Percentiles rank a stretch among this genome's conserved stretches.
These are phyloP conservation scores for Lasaia peninsularis DNA, from an alignment of 1,140 invertebrate species.

Conservation along the genomic window DNA sequence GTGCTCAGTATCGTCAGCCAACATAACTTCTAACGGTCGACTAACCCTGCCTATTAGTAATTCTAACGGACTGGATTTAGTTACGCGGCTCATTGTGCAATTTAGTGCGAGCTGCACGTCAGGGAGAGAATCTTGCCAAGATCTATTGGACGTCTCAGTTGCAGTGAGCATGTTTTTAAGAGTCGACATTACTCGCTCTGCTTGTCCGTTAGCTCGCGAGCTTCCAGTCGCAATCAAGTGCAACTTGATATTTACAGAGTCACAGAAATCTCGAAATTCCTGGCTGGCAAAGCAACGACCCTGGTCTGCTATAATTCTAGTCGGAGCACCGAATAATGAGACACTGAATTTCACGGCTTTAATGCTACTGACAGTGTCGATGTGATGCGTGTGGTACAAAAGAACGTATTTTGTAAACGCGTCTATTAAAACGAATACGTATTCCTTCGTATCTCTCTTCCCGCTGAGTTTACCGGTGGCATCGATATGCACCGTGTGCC, in stretches of 20 bases:
- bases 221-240: slow-evolving; percentile 35
- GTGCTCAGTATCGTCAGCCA: slow-evolving; percentile 14
- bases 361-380: slow-evolving; percentile 15
- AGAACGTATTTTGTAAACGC: no score
- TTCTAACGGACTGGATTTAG: slow-evolving; percentile 38
- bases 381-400: slow-evolving; percentile 17
- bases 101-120: slow-evolving; percentile 49
- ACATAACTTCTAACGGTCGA: slow-evolving; percentile 35
- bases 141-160: not conserved
- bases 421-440: slow-evolving; percentile 23
- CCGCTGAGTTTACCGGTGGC: slow-evolving; percentile 23
- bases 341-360: slow-evolving; percentile 13
- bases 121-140: slow-evolving; percentile 37
- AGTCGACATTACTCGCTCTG: slow-evolving; percentile 42
- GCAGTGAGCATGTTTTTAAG: slow-evolving; percentile 36
- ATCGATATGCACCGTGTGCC: slow-evolving; percentile 25
- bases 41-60: slow-evolving; percentile 36
- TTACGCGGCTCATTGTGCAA: slow-evolving; percentile 36
- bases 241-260: slow-evolving; percentile 24
- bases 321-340: slow-evolving; percentile 34
- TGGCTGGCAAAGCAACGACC: slow-evolving; percentile 35
- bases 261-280: slow-evolving; percentile 36
- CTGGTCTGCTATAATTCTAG: slow-evolving; percentile 37
- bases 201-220: no score
- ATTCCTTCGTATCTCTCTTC: slow-evolving; percentile 19